Percentiles rank a stretch among this genome's conserved stretches.
Conservation (phyloP, 2,888 invertebrate species). For the Gastrophysa polygoni region DNA sequence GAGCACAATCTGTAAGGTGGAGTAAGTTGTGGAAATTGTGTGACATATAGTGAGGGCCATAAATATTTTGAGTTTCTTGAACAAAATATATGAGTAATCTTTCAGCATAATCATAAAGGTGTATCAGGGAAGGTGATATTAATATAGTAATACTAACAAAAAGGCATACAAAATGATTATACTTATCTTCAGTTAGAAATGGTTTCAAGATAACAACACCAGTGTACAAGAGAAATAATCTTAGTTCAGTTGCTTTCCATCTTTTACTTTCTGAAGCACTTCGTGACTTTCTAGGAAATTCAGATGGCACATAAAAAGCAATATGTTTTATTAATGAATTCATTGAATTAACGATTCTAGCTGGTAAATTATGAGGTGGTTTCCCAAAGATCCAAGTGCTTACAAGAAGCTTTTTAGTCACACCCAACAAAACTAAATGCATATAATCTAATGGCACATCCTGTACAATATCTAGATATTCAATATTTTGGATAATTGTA, state of each 20-base stretch:
- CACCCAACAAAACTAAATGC: no score
- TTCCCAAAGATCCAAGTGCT: constrained; percentile 10
- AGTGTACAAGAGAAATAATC: constrained; percentile 3
- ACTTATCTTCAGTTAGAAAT: constrained; percentile 3
- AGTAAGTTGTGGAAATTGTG: constrained; percentile 10
- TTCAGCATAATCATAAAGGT: constrained; percentile 11
- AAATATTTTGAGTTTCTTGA: constrained; percentile 14
- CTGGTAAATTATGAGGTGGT: constrained; percentile 15
- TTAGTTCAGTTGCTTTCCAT: constrained; percentile 1
- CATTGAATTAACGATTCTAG: background rate
- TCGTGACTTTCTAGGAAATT: constrained; percentile 2
- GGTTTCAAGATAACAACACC: constrained; percentile 11
- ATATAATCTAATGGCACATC: no score
- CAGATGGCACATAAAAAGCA: constrained; percentile 8
- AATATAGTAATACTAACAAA: constrained; percentile 11
- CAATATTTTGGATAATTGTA: constrained; percentile 10
- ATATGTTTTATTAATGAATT: constrained; percentile 1
- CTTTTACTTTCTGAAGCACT: constrained; percentile 3
- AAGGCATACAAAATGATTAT: background rate
- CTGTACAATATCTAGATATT: constrained; percentile 6
- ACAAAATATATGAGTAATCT: constrained; percentile 3
- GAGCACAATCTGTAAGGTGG: constrained; percentile 17
- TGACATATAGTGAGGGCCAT: constrained; percentile 14
- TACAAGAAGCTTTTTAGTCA: constrained; percentile 8
- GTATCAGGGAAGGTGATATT: background rate